Base-by-base conservation (phyloP, 1,140 invertebrate species). In the Panagrolaimus sp. region DNA sequence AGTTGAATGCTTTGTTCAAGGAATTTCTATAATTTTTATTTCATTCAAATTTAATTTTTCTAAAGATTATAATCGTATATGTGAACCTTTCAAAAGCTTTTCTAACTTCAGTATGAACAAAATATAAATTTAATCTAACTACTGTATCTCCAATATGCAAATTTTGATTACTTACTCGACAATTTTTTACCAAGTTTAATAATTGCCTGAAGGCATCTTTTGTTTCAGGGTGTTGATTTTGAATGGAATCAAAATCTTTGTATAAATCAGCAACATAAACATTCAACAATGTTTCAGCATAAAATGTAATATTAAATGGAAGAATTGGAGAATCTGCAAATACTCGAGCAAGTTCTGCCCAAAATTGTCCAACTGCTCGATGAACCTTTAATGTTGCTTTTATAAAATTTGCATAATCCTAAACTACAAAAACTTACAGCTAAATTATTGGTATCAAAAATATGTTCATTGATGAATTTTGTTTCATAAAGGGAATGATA, bases 401-500 rank as follows among this genome's bases (percentile, higher is more conserved):
- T n/a, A n/a, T n/a, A n/a, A n/a, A n/a, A n/a, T n/a, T n/a, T n/a
- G n/a, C n/a, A n/a, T n/a, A n/a, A n/a, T n/a, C n/a, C n/a, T n/a
- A n/a, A n/a, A n/a, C n/a, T n/a, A n/a, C n/a, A n/a, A n/a, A n/a
- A n/a, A n/a, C n/a, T n/a, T n/a, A n/a, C 76, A 32, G 79, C 71
- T 28, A 77, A 66, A 32, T 76, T 65, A 9, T 79, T 68, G 26
- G 65, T 71, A 67, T 86, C 85, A 26, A 85, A 75, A 43, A 85
- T 63, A 52, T 80, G 72, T 65, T 85, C 78, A 38, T 85, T 79
- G 9, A 83, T 63, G 45, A 80, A 77, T 38, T 84, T 84, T 10
- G 84, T 85, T 69, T 86, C 85, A 69, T 86, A 86, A 21, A 82
- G 78, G 0, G 84, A 78, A 70, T 86, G 85, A 71, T 86, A 86